phyloP scores from a whole-genome alignment of 2,888 invertebrate species.

The Mamestra brassicae region DNA sequence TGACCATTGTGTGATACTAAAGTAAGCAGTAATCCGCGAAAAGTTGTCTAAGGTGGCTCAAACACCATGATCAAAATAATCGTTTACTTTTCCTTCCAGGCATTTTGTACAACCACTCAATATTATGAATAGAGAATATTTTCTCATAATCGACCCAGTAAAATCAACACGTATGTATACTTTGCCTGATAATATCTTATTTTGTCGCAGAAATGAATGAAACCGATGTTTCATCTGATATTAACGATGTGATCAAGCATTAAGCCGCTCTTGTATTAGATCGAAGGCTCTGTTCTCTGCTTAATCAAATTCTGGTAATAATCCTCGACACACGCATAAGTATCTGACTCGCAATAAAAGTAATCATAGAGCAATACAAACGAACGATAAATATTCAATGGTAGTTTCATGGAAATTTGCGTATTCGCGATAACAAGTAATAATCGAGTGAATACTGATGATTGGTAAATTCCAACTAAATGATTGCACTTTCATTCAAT shows the following conservation, averaged over 20 bases:
- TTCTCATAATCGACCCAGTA: not conserved
- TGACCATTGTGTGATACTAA: not conserved
- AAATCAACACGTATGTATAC: not conserved
- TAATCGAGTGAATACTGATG: not conserved
- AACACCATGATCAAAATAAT: too few species aligned
- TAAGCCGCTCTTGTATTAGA: conserved; percentile 10
- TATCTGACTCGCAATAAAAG: conserved; percentile 18
- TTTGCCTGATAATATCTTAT: not conserved
- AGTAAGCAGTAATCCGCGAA: not conserved
- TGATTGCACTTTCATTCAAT: not conserved
- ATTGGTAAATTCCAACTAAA: not conserved
- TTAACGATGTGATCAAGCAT: conserved; percentile 22
- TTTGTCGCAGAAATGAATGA: conserved; percentile 21
- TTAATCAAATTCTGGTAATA: conserved; percentile 29
- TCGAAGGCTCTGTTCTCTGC: conserved; percentile 18
- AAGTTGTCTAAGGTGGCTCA: too few species aligned
- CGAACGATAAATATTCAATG: conserved; percentile 16
- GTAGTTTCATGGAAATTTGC: conserved; percentile 5
- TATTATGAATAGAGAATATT: not conserved
- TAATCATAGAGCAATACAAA: conserved; percentile 4
- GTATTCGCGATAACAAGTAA: not conserved
- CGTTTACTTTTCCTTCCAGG: not conserved
- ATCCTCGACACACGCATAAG: conserved; percentile 14
- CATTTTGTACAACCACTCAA: not conserved
- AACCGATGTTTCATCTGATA: conserved; percentile 8